phyloP scores from a whole-genome alignment of 2,888 invertebrate species.

The Andrena haemorrhoa region DNA sequence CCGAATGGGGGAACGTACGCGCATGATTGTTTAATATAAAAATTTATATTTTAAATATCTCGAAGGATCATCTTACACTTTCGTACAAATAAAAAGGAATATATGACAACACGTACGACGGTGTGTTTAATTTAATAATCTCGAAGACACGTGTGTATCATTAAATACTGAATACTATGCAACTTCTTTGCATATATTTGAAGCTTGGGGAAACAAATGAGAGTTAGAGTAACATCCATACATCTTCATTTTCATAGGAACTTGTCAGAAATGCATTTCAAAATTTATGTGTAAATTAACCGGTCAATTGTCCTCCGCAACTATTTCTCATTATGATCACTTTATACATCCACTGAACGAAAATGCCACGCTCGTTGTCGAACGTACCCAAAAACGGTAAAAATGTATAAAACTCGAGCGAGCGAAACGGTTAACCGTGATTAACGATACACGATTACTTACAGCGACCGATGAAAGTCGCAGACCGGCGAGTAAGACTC shows the following conservation, averaged over 20 bases:
- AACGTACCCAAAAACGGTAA: conserved; percentile 54
- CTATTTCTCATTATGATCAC: conserved; percentile 34
- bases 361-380: conserved; percentile 48
- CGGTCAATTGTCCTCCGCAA: conserved; percentile 12
- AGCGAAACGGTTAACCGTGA: conserved; percentile 20
- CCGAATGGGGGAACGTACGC: conserved; percentile 14
- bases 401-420: background rate
- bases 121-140: conserved; percentile 27
- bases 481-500: conserved; percentile 23
- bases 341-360: conserved; percentile 22
- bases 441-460: conserved; percentile 20
- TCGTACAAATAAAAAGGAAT: conserved; percentile 47
- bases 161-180: background rate
- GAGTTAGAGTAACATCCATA: conserved; percentile 21
- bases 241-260: conserved; percentile 21
- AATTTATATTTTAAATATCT: conserved; percentile 61
- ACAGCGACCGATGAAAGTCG: conserved; percentile 43
- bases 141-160: conserved; percentile 1
- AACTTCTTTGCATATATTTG: conserved; percentile 15
- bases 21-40: conserved; percentile 51
- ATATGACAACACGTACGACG: conserved; percentile 12
- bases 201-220: conserved; percentile 47
- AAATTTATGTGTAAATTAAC: conserved; percentile 47
- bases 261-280: conserved; percentile 25
- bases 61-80: conserved; percentile 51